Evolutionary conservation across 2,888 invertebrate genomes (phyloP), one percentile per base, ranked within the genome.

Genomic region (Melipona beecheii): DNA sequence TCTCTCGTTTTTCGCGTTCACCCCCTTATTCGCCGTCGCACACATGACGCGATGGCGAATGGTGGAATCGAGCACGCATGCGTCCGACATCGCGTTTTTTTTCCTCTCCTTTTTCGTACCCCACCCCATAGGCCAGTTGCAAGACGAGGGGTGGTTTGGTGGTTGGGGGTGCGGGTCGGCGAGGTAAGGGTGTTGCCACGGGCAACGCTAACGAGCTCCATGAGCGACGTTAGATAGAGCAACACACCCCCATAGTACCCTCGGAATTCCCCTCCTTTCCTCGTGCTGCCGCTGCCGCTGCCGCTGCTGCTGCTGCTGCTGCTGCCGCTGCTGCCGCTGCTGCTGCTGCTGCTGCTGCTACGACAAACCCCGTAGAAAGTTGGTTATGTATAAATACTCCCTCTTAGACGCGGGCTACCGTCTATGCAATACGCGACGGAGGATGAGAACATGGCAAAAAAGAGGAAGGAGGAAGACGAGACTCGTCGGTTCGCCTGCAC

Each of bases 191-290:
- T 91, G 94, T 94, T 94, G 93, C 94, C 90, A 94, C 78, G 92
- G 93, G 94, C 93, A 94, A 94, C 94, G 93, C 94, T 94, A 94
- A 94, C 94, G 94, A 94, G 94, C 93, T 93, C 93, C 93, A 93
- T 93, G 93, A 93, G 93, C 94, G 93, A 93, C 93, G 93, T 94
- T 92, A 93, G 94, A 93, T 93, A 93, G 93, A 93, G 92, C 91
- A 91, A 92, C 90, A 90, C 90, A 90, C 89, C 90, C 90, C 91
- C 91, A 84, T 89, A 86, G 87, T 87, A 85, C 89, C 88, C 90
- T 87, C 86, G 84, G 78, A 78, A 85, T 84, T 85, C 87, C 75
- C 80, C 82, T 79, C 75, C 69, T 54, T 75, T 80, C 75, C 78
- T 83, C 65, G 21, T 52, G 17, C 66, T 24, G 31, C 54, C 24